Percentiles rank a stretch among this genome's conserved stretches.
These are phyloP conservation scores for Conus canariensis DNA, from an alignment of 2,888 invertebrate species.

Conservation along the genomic window DNA sequence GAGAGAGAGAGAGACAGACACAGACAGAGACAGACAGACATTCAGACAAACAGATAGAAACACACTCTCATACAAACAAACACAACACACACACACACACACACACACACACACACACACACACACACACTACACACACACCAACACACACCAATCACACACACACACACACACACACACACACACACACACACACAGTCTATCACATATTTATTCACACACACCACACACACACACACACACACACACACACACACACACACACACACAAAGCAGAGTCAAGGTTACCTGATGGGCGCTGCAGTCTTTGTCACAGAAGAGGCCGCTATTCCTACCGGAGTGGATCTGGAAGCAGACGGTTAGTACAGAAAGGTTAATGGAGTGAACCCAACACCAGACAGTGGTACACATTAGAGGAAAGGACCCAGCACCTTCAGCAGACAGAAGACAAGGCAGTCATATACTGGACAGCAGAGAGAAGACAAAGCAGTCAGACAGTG, in stretches of 20 bases:
- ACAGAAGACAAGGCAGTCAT: background rate
- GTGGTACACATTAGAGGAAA: background rate
- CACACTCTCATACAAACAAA: background rate
- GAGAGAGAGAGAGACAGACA: constrained; percentile 5
- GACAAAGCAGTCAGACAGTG: too few species aligned
- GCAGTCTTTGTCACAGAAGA: constrained; percentile 52
- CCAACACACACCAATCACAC: background rate
- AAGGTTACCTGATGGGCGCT: constrained; percentile 47
- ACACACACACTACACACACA: background rate
- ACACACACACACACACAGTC: constrained; percentile 27
- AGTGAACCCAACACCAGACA: constrained; percentile 13
- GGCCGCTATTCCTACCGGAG: constrained; percentile 48
- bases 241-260: constrained; percentile 25
- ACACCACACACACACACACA: constrained; percentile 29
- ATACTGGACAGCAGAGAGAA: too few species aligned
- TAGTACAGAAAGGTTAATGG: background rate
- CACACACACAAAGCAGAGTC: background rate
- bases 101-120: background rate
- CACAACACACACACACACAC: background rate
- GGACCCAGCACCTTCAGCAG: background rate
- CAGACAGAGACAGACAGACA: background rate
- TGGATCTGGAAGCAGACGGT: constrained; percentile 37
- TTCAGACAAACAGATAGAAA: background rate
- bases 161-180: constrained; percentile 11
- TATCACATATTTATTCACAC: background rate